phyloP scores from a whole-genome alignment of 2,888 invertebrate species.

The Artemia sp. region DNA sequence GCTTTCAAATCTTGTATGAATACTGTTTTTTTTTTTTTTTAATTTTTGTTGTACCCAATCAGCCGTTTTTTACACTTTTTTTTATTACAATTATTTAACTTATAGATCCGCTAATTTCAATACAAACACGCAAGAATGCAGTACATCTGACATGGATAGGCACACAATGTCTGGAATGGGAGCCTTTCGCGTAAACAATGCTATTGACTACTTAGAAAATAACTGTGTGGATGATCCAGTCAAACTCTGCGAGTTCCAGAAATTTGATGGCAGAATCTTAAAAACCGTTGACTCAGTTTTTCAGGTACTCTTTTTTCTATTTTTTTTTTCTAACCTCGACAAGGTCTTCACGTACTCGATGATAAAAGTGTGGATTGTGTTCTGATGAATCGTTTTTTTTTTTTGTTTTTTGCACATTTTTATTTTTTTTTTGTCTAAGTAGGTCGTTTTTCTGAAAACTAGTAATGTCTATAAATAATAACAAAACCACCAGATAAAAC shows the following conservation, averaged over 20 bases:
- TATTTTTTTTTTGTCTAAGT: too few species aligned
- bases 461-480: too few species aligned
- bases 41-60: too few species aligned
- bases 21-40: too few species aligned
- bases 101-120: conserved; percentile 77
- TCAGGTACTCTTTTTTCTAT: conserved; percentile 29
- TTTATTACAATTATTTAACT: conserved; percentile 24
- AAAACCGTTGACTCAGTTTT: conserved; percentile 83
- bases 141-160: conserved; percentile 76
- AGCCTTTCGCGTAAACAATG: conserved; percentile 48
- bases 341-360: conserved; percentile 22
- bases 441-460: too few species aligned
- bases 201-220: conserved; percentile 67
- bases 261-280: conserved; percentile 51
- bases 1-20: too few species aligned
- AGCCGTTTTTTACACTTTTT: too few species aligned
- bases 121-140: conserved; percentile 66
- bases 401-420: too few species aligned
- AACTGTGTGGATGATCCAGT: conserved; percentile 87
- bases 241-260: conserved; percentile 82
- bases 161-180: conserved; percentile 66
- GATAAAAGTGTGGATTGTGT: too few species aligned
- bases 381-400: too few species aligned
- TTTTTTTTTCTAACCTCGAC: conserved; percentile 27
- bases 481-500: too few species aligned